phyloP scores from a whole-genome alignment of 2,888 invertebrate genomes.

The Pyrrhia umbra region DNA sequence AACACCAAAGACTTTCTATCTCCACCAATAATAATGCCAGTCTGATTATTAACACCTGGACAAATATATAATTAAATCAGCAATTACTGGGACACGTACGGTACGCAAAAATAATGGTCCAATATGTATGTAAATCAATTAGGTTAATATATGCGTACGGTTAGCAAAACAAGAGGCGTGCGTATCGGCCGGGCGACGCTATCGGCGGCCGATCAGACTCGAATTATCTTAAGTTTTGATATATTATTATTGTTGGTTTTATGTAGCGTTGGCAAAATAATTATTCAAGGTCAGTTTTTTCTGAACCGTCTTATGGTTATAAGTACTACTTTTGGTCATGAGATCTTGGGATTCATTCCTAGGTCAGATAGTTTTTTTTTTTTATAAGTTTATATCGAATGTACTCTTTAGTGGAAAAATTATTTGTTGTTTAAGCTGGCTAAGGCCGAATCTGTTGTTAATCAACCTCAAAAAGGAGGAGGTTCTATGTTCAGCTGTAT shows the following conservation, averaged over 20 bases:
- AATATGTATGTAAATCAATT: constrained; percentile 60
- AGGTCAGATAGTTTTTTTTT: no score
- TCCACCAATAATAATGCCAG: neutral
- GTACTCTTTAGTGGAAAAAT: no score
- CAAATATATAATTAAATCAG: constrained; percentile 35
- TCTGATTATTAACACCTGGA: constrained; percentile 22
- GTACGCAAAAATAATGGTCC: constrained; percentile 55
- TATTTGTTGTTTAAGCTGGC: no score
- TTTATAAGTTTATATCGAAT: no score
- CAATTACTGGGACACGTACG: constrained; percentile 48
- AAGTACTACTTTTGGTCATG: no score
- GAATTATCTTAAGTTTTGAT: constrained; percentile 56
- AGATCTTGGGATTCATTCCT: no score
- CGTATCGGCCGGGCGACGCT: constrained; percentile 29
- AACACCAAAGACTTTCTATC: neutral
- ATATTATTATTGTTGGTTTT: constrained; percentile 55
- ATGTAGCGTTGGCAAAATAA: constrained; percentile 45
- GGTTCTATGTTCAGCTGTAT: no score
- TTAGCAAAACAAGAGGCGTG: constrained; percentile 36
- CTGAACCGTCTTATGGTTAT: no score
- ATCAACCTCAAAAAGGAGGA: no score
- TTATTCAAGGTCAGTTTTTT: no score
- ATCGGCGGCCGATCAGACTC: constrained; percentile 39
- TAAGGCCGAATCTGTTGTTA: no score
- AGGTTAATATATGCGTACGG: constrained; percentile 59